Conservation (phyloP, 2,113 vertebrate species). For the Anser brachyrhynchus region DNA sequence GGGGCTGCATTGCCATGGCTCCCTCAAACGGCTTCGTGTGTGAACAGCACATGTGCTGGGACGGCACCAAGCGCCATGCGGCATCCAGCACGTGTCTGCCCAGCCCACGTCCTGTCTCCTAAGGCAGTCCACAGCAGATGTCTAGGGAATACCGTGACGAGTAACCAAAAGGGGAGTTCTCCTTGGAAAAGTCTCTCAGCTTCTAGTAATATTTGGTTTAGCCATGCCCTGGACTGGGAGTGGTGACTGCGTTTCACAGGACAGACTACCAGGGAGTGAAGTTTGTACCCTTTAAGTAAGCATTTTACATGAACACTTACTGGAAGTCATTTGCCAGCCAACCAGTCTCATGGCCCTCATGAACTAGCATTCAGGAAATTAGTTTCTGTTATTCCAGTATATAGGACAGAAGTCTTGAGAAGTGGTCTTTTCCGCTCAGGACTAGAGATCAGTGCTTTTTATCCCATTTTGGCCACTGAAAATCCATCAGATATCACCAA, state of each 20-base stretch:
- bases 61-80: no score
- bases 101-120: background rate
- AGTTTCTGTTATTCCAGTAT: background rate
- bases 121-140: background rate
- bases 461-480: background rate
- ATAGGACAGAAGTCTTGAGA: background rate
- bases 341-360: background rate
- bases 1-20: background rate
- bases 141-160: background rate
- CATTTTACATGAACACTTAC: background rate
- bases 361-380: background rate
- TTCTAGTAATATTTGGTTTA: background rate
- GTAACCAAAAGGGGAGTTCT: background rate
- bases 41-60: background rate
- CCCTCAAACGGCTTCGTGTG: background rate
- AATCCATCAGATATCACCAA: background rate
- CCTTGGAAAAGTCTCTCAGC: background rate
- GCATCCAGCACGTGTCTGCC: background rate
- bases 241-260: background rate
- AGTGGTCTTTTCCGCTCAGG: background rate
- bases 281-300: background rate
- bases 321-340: background rate
- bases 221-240: background rate
- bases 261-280: background rate
- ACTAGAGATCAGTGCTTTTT: background rate